Evolutionary conservation across 92 coral and sea anemone genomes (phyloP).

Genomic region (Porites divaricata): DNA sequence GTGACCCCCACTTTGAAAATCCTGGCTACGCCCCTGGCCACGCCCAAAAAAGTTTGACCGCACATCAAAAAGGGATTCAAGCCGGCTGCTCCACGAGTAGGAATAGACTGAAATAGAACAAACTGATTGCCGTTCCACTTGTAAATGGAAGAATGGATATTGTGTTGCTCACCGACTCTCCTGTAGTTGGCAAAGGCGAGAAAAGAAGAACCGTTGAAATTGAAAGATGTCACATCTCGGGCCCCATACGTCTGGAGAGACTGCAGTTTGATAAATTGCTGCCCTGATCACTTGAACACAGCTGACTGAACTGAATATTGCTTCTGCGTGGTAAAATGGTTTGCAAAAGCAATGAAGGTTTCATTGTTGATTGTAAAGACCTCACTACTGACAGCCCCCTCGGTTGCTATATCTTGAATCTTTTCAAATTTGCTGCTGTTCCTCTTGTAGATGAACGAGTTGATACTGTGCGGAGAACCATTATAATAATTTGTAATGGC

Average conservation of each 20-base stretch:
- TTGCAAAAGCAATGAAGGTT: slow-evolving; percentile 40
- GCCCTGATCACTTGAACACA: slow-evolving; percentile 48
- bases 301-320: neutral
- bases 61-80: no score
- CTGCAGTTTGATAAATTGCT: slow-evolving; percentile 26
- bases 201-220: slow-evolving; percentile 28
- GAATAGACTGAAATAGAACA: no score
- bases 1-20: no score
- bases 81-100: no score
- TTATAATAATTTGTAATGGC: no score
- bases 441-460: no score
- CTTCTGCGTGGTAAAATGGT: neutral
- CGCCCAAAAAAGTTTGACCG: neutral
- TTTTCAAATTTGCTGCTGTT: no score
- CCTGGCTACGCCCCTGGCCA: no score
- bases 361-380: slow-evolving; percentile 25
- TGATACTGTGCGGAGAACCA: no score
- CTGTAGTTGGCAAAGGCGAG: slow-evolving; percentile 25
- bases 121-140: slow-evolving; percentile 38
- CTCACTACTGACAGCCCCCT: slow-evolving; percentile 24
- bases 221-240: slow-evolving; percentile 25
- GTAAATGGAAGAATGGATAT: slow-evolving; percentile 26
- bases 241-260: slow-evolving; percentile 16
- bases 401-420: neutral
- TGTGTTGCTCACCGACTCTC: neutral